Percentiles rank a stretch among this genome's conserved stretches.
Conservation (phyloP, 23 tunicate genomes). For the Styela clava region DNA sequence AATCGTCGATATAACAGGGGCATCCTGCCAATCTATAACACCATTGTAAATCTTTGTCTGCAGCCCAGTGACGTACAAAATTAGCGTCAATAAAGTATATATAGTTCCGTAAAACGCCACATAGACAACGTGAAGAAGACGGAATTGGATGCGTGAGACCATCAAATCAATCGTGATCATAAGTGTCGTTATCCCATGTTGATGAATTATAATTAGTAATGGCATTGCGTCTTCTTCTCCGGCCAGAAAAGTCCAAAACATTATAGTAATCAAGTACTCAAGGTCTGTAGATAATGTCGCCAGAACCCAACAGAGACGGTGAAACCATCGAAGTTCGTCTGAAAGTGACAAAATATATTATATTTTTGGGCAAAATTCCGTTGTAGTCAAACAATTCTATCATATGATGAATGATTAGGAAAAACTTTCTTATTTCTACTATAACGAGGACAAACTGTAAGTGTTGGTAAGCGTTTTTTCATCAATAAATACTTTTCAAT, state of each 20-base stretch:
- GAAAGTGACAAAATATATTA: conserved; percentile 13
- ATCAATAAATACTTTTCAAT: too few species aligned
- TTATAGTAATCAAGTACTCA: conserved; percentile 33
- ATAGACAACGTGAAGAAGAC: conserved; percentile 58
- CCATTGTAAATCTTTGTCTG: conserved; percentile 36
- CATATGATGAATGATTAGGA: too few species aligned
- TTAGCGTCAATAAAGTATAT: conserved; percentile 53
- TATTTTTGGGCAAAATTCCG: too few species aligned
- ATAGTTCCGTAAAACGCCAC: conserved; percentile 37
- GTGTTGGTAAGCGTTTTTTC: too few species aligned
- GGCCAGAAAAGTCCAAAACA: conserved; percentile 52
- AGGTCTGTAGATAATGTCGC: conserved; percentile 23
- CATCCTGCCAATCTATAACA: conserved; percentile 43
- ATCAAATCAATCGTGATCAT: conserved; percentile 25
- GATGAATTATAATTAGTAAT: conserved; percentile 27
- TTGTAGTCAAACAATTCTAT: too few species aligned
- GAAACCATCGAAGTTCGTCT: conserved; percentile 53
- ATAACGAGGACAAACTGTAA: too few species aligned
- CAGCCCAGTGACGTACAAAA: conserved; percentile 48
- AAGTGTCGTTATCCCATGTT: conserved; percentile 41
- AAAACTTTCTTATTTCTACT: too few species aligned
- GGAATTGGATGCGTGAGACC: conserved; percentile 24
- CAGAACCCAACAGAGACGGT: conserved; percentile 50
- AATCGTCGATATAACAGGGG: conserved; percentile 35
- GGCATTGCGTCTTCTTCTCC: conserved; percentile 2